Percentiles rank a stretch among this genome's conserved stretches.
These are phyloP conservation scores for Butastur rufipennis DNA, from an alignment of 2,113 vertebrate genomes.

Conservation along the genomic window DNA sequence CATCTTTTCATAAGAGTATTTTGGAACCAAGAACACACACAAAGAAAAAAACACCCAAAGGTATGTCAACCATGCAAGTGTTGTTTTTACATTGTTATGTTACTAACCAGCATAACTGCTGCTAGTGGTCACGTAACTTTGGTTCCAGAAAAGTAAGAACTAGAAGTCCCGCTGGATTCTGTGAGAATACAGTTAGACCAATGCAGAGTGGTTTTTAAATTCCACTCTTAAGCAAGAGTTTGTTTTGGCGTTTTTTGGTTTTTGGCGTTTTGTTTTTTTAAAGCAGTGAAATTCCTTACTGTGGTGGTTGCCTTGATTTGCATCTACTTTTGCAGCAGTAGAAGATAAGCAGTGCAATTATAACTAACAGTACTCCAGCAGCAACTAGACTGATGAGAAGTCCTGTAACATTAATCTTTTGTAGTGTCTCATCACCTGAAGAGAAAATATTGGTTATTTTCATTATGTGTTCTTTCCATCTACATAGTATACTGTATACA, in stretches of 20 bases:
- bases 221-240: not conserved
- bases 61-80: not conserved
- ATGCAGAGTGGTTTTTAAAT: not conserved
- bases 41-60: not conserved
- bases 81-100: not conserved
- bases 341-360: conserved; percentile 79
- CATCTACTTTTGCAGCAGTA: conserved; percentile 80
- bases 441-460: not conserved
- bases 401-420: conserved; percentile 82
- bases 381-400: conserved; percentile 87
- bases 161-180: not conserved
- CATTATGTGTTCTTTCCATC: not conserved
- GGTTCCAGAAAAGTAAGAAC: not conserved
- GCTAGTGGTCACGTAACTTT: not conserved
- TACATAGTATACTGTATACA: not conserved
- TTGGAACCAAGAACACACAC: not conserved
- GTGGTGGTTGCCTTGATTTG: conserved; percentile 49
- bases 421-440: conserved; percentile 59
- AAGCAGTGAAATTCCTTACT: conserved; percentile 55
- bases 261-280: not conserved
- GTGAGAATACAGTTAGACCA: not conserved
- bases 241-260: not conserved
- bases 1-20: not conserved
- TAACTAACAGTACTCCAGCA: conserved; percentile 79
- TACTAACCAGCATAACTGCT: not conserved